These are phyloP conservation scores for Agrochola circellaris DNA, from an alignment of 2,888 invertebrate species.

Conservation along the genomic window DNA sequence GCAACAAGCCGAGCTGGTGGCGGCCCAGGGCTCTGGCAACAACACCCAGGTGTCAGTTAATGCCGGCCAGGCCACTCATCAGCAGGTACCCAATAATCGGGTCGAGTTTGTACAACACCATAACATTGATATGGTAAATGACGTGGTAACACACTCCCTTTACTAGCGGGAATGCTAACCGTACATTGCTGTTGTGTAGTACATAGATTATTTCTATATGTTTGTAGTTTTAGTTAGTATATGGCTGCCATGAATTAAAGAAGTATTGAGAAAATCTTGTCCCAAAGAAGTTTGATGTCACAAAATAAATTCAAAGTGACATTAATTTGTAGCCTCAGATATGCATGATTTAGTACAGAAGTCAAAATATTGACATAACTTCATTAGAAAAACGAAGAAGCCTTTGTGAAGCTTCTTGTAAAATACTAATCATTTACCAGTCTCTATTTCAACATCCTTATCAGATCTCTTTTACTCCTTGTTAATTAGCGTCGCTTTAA, in stretches of 20 bases:
- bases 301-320: not conserved
- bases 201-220: constrained; percentile 53
- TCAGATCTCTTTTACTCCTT: constrained; percentile 11
- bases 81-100: constrained; percentile 90
- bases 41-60: constrained; percentile 83
- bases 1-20: constrained; percentile 86
- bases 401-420: constrained; percentile 17
- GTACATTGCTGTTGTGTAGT: constrained; percentile 78
- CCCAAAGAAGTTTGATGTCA: too few species aligned
- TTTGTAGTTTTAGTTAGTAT: constrained; percentile 43
- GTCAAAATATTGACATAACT: constrained; percentile 27
- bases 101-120: constrained; percentile 90
- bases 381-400: constrained; percentile 28
- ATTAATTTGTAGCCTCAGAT: not conserved
- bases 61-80: constrained; percentile 82
- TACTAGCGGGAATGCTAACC: constrained; percentile 85
- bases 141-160: constrained; percentile 83
- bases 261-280: not conserved
- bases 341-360: constrained; percentile 50
- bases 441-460: constrained; percentile 14
- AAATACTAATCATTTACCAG: constrained; percentile 8
- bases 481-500: constrained; percentile 6
- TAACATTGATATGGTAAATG: constrained; percentile 91
- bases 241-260: constrained; percentile 16
- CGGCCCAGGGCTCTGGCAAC: constrained; percentile 75